Evolutionary conservation across 64 coral and sea anemone species (phyloP).

Genomic region (Catalaphyllia jardinei): DNA sequence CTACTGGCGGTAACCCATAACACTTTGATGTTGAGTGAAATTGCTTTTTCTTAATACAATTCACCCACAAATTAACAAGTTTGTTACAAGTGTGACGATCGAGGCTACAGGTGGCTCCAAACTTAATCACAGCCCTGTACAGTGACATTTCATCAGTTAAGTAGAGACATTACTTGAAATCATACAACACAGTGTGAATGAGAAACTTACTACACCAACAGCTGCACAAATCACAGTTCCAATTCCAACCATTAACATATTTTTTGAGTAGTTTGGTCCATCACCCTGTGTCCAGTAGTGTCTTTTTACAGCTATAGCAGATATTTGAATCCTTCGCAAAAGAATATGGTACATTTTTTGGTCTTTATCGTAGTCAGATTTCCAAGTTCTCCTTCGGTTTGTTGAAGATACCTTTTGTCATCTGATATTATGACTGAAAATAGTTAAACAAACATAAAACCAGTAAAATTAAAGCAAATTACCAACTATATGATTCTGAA

Average conservation of each 20-base stretch:
- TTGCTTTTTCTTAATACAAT: too few relatives aligned
- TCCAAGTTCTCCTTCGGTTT: neutral
- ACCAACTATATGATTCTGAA: too few relatives aligned
- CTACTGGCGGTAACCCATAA: too few relatives aligned
- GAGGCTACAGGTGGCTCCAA: too few relatives aligned
- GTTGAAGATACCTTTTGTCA: neutral
- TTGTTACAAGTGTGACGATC: too few relatives aligned
- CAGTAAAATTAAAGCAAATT: too few relatives aligned
- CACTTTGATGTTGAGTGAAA: too few relatives aligned
- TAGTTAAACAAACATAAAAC: too few relatives aligned
- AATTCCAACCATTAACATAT: neutral
- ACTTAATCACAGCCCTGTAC: too few relatives aligned
- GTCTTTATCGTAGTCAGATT: neutral
- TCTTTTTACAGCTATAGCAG: neutral
- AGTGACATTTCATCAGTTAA: too few relatives aligned
- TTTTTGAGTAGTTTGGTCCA: slow-evolving; percentile 42
- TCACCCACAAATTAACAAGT: too few relatives aligned
- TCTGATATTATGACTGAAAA: neutral
- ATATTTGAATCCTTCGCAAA: neutral
- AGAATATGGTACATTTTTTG: slow-evolving; percentile 2
- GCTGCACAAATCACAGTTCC: neutral
- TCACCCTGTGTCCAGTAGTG: slow-evolving; percentile 24
- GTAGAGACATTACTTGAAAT: too few relatives aligned
- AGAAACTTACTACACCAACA: neutral
- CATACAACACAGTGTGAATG: neutral